phyloP scores from a whole-genome alignment of 1,140 invertebrate genomes.

The Coenobita brevimanus region DNA sequence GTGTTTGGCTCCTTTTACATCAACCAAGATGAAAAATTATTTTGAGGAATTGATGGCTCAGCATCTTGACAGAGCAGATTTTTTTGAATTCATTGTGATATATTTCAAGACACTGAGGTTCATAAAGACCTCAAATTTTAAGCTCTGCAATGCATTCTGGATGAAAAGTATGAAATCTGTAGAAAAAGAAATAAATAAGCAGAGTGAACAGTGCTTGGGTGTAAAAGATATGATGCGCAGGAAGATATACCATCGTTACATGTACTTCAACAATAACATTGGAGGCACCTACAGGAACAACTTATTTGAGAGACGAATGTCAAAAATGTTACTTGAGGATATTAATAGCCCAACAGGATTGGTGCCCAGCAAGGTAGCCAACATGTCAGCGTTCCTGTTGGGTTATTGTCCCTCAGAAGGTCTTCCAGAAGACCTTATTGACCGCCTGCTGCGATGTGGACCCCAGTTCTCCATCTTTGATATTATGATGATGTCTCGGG shows the following conservation, averaged over 20 bases:
- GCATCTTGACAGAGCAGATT: constrained; percentile 25
- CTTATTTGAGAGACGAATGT: constrained; percentile 74
- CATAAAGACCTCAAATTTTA: constrained; percentile 42
- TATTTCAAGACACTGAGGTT: constrained; percentile 41
- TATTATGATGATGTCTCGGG: constrained; percentile 30
- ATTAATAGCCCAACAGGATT: constrained; percentile 72
- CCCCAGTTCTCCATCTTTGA: constrained; percentile 59
- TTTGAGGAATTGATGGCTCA: constrained; percentile 40
- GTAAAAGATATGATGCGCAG: constrained; percentile 36
- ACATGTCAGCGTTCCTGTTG: constrained; percentile 74
- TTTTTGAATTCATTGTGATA: constrained; percentile 26
- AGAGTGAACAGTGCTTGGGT: background rate
- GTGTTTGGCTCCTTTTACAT: constrained; percentile 36
- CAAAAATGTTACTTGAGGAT: constrained; percentile 72
- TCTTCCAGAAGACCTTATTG: constrained; percentile 57
- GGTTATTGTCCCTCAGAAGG: constrained; percentile 71
- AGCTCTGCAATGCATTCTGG: constrained; percentile 54
- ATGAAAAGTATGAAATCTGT: constrained; percentile 31
- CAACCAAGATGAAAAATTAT: constrained; percentile 1
- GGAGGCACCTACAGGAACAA: constrained; percentile 74
- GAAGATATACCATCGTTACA: constrained; percentile 72
- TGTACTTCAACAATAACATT: constrained; percentile 76
- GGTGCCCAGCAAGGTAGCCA: constrained; percentile 73
- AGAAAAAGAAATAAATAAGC: constrained; percentile 10
- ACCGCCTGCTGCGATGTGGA: constrained; percentile 56